A percentile compares a stretch with the other conserved stretches of the same genome.
phyloP scores from a whole-genome alignment of 2,888 invertebrate species.

The Fabriciana adippe region DNA sequence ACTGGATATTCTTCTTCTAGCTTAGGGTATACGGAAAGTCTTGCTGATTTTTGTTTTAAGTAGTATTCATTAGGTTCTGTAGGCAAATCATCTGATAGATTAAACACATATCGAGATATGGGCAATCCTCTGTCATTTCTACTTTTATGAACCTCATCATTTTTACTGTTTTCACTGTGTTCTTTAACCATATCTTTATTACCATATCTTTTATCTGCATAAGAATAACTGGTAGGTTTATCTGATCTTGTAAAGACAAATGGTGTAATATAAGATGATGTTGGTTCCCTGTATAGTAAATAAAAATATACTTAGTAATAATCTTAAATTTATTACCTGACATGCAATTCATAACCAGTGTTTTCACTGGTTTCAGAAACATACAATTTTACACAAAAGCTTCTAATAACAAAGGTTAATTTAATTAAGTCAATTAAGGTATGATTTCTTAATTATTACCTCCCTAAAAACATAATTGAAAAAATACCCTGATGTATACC shows the following conservation, averaged over 20 bases:
- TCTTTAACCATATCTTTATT: conserved; percentile 30
- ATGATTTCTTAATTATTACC: no score
- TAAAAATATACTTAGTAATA: conserved; percentile 16
- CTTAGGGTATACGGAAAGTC: conserved; percentile 64
- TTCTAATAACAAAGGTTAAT: no score
- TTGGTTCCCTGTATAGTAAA: conserved; percentile 53
- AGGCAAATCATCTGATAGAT: conserved; percentile 84
- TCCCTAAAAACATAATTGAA: no score
- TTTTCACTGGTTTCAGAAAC: no score
- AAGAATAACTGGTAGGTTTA: conserved; percentile 70
- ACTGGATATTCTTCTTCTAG: conserved; percentile 67
- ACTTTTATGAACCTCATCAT: conserved; percentile 58
- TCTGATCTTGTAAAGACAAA: conserved; percentile 90
- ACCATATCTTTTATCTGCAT: conserved; percentile 59
- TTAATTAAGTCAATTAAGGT: no score
- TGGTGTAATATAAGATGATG: conserved; percentile 88
- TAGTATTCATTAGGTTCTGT: conserved; percentile 82
- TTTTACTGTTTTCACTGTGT: conserved; percentile 49
- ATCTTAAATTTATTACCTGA: no score
- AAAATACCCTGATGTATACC: no score
- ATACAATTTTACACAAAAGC: no score
- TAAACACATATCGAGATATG: conserved; percentile 84
- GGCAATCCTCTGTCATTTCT: conserved; percentile 64
- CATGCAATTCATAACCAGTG: no score
- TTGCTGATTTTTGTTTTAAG: conserved; percentile 78